Percentiles rank a stretch among this genome's conserved stretches.
These are phyloP conservation scores for Calypte anna DNA, from an alignment of 2,113 vertebrate genomes.

Conservation along the genomic window DNA sequence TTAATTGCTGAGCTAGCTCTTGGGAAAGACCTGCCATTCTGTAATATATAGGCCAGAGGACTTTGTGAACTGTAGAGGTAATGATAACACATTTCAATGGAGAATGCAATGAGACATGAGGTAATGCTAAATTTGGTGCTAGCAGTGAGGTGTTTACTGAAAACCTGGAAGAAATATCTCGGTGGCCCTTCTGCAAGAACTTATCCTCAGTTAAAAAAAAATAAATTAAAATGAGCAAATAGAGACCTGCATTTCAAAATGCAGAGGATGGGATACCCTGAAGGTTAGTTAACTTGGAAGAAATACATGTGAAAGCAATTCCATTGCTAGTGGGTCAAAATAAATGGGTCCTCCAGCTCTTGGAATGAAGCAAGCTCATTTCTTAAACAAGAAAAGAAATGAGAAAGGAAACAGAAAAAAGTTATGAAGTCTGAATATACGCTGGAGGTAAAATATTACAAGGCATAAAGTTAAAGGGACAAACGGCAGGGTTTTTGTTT, in stretches of 20 bases:
- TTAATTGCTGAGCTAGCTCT: constrained; percentile 64
- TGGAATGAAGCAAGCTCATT: background rate
- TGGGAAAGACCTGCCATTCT: constrained; percentile 55
- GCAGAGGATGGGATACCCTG: background rate
- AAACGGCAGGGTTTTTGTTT: constrained; percentile 48
- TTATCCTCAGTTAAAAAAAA: background rate
- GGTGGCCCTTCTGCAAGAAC: background rate
- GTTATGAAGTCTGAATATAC: constrained; percentile 15
- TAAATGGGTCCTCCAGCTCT: background rate
- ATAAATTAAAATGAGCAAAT: background rate
- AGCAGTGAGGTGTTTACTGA: background rate
- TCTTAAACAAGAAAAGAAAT: background rate
- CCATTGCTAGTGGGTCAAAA: constrained; percentile 1
- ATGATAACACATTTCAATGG: background rate
- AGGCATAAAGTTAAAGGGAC: background rate
- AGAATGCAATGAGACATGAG: constrained; percentile 38
- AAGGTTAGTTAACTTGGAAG: background rate
- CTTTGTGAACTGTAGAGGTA: constrained; percentile 48
- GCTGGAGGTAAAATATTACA: constrained; percentile 39
- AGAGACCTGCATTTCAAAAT: background rate
- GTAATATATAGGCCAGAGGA: constrained; percentile 56
- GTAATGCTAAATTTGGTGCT: constrained; percentile 13
- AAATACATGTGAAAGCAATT: constrained; percentile 12
- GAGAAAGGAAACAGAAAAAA: constrained; percentile 4
- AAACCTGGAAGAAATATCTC: background rate